Percentiles rank a stretch among this genome's conserved stretches.
These are phyloP conservation scores for Macrophya annulata DNA, from an alignment of 2,888 invertebrate genomes.

Conservation along the genomic window DNA sequence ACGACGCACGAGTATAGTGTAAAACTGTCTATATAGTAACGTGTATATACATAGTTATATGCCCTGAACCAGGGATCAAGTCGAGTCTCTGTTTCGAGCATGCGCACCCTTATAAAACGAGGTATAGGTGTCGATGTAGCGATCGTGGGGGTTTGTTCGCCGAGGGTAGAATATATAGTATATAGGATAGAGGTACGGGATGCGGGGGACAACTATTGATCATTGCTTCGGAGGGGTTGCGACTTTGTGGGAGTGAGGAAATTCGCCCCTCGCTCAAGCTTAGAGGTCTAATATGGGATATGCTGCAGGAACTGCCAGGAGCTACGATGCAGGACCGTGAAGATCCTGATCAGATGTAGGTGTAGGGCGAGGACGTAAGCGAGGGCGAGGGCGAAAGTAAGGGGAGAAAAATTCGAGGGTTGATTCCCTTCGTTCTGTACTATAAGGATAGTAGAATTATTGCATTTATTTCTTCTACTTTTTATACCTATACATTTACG, in stretches of 20 bases:
- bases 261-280: not conserved
- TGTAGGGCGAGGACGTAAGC: not conserved
- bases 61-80: not conserved
- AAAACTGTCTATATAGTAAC: not conserved
- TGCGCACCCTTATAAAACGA: conserved; percentile 35
- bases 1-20: not conserved
- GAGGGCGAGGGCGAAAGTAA: not conserved
- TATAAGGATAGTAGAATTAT: not conserved
- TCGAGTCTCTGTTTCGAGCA: conserved; percentile 11
- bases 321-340: conserved; percentile 23
- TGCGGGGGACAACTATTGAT: conserved; percentile 43
- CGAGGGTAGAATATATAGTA: not conserved
- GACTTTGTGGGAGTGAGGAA: conserved; percentile 8
- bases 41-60: not conserved
- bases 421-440: not conserved
- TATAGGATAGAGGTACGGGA: not conserved
- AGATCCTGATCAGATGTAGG: conserved; percentile 30
- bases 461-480: conserved; percentile 30
- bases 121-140: conserved; percentile 38
- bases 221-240: conserved; percentile 46
- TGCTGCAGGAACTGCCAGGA: conserved; percentile 3
- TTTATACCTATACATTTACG: not conserved
- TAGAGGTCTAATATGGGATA: not conserved
- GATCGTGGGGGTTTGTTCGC: not conserved
- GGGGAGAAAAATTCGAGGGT: too few species aligned